Evolutionary conservation across 2,797 vertebrate genomes (phyloP), one percentile per base, ranked within the genome.

Genomic region (Telmatherina bonti): DNA sequence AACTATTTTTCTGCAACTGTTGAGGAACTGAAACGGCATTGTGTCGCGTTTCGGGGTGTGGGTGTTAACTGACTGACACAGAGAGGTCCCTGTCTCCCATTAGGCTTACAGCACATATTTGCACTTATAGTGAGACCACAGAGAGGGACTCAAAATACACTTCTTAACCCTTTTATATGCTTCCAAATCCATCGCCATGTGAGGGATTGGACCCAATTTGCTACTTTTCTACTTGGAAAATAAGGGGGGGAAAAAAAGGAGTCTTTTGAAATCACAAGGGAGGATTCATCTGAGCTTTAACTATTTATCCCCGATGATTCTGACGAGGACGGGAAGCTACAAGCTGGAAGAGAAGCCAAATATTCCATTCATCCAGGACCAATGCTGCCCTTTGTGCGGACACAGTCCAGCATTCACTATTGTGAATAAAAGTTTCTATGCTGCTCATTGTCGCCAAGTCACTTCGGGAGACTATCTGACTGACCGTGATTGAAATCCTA

Each of bases 21-120:
- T 9, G 72, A 83, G 82, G 84, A 88, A 89, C 87, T 89, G 89
- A 89, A 90, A 80, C 35, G 68, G 81, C 76, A 81, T 84, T 81
- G 86, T 90, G 85, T 89, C 81, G 84, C 79, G 78, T 87, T 89
- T 85, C 54, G 78, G 77, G 75, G 79, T 76, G 77, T 85, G 91
- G 82, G 86, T 79, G 89, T 87, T 72, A 43, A 58, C 58, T 51
- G 43, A 66, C 70, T 55, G 54, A 76, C 53, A 92, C 89, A 93
- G 87, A 87, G 67, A 65, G 43, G 13, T 8, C 76, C 59, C 85
- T 92, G 89, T 92, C 62, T 86, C 78, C 56, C 36, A 3, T 66
- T 58, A 69, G 72, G 45, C 67, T 77, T 62, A 20, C 38, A 36
- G 18, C 53, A 29, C 68, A 71, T 47, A 43, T 70, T 47, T 62